phyloP scores from a whole-genome alignment of 1,140 invertebrate species.

The Penaeus vannamei region DNA sequence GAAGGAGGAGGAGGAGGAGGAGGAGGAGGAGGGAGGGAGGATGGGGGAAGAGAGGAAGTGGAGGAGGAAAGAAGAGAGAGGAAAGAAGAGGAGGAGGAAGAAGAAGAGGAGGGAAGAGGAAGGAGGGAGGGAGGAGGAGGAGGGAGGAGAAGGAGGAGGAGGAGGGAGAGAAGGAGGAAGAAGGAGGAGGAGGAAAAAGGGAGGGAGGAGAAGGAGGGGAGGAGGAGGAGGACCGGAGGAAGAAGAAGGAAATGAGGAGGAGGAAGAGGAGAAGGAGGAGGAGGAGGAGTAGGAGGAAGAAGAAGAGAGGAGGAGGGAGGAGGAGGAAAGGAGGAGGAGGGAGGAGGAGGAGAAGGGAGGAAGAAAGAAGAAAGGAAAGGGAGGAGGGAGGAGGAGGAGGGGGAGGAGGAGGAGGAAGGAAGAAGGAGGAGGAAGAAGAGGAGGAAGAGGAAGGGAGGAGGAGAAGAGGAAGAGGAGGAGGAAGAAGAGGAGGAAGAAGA shows the following conservation, averaged over 20 bases:
- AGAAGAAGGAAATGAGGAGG: background rate
- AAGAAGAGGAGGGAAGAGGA: background rate
- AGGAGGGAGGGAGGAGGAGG: background rate
- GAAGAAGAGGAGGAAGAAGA: background rate
- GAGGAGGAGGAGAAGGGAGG: background rate
- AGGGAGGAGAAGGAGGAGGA: background rate
- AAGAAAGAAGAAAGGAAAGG: background rate
- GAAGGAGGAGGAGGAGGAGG: background rate
- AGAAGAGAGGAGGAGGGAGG: background rate
- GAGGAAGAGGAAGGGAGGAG: background rate
- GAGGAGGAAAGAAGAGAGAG: background rate
- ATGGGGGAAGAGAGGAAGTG: background rate
- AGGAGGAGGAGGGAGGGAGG: background rate
- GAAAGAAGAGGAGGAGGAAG: background rate
- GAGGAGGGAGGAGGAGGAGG: background rate
- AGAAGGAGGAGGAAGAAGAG: background rate
- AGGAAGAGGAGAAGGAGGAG: background rate
- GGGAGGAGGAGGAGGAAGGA: background rate
- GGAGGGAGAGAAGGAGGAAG: background rate
- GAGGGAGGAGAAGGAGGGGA: background rate
- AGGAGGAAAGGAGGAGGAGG: background rate
- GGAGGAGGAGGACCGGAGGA: background rate
- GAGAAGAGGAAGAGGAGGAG: background rate
- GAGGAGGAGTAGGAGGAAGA: background rate
- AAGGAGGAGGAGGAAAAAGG: background rate